Conservation (phyloP, 2,888 invertebrate genomes). For the Tetrapedia diversipes region DNA sequence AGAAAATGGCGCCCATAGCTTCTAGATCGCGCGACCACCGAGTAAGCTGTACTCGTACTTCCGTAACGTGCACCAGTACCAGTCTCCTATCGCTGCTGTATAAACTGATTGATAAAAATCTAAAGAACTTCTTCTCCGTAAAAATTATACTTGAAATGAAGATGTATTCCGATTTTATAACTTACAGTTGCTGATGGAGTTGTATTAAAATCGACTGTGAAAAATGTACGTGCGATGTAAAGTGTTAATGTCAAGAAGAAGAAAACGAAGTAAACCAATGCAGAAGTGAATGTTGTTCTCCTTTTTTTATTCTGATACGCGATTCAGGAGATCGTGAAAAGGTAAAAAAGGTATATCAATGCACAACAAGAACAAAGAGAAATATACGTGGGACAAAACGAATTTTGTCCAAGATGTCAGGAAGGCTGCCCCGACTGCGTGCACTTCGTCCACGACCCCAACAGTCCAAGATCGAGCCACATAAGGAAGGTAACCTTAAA, state of each 20-base stretch:
- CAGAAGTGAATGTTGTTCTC: constrained; percentile 50
- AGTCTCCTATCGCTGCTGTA: constrained; percentile 13
- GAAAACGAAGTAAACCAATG: constrained; percentile 22
- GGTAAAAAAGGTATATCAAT: constrained; percentile 44
- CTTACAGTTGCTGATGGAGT: background rate
- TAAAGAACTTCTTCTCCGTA: background rate
- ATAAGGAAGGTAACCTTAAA: constrained; percentile 61
- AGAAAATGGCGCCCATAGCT: constrained; percentile 56
- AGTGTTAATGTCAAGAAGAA: constrained; percentile 50
- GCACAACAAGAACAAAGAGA: constrained; percentile 36
- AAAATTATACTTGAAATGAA: background rate
- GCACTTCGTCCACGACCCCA: constrained; percentile 74
- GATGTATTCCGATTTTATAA: background rate
- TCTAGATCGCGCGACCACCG: constrained; percentile 58
- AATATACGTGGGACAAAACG: constrained; percentile 49
- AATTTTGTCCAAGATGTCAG: constrained; percentile 70
- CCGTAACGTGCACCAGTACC: constrained; percentile 45
- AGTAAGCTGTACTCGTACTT: constrained; percentile 39
- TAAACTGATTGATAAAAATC: background rate
- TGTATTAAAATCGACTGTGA: background rate
- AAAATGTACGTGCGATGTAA: constrained; percentile 18
- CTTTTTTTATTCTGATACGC: constrained; percentile 25
- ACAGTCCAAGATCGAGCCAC: constrained; percentile 38
- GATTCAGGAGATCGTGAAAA: constrained; percentile 7
- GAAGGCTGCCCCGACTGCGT: constrained; percentile 73